Base-by-base conservation (phyloP, 2,113 vertebrate genomes). In the Scortum barcoo region DNA sequence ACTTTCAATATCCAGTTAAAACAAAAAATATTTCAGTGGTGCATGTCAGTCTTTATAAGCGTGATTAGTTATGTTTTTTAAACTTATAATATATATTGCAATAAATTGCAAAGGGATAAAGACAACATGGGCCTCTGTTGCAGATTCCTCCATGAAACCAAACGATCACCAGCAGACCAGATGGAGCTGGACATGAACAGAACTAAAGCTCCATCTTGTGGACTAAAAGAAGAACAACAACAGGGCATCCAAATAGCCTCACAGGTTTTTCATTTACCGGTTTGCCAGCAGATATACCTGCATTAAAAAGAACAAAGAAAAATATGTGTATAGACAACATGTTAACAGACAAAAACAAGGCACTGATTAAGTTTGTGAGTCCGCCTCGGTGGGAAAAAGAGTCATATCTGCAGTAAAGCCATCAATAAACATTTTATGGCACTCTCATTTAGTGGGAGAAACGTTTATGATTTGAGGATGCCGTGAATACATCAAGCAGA, bases 161-260 rank as follows among this genome's bases (percentile, higher is more conserved):
- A 16, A 54, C 19, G 19, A 44, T 26, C 7, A 0, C 33, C 26
- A 44, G 40, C 58, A 2, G 14, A 71, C 0, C 68, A 40, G 6
- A 24, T 7, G 3, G 24, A 4, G 36, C 13, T 48, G 17, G 73
- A 84, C 56, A 93, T 86, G 73, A 90, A 78, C 90, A 94, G 95
- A 94, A 81, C 94, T 88, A 94, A 93, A 93, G 94, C 94, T 57
- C 95, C 94, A 96, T 95, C 95, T 95, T 89, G 94, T 95, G 95
- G 92, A 67, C 58, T 5, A 40, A 74, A 50, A 56, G 9, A n/a
- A 66, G 62, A 8, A 88, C 36, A 86, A 65, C 86, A 28, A 14
- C 38, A 33, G 3, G 60, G 28, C 5, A 2, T 0, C 26, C 8
- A 17, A 17, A 44, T 0, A 51, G 30, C 38, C 70, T 26, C 22